Evolutionary conservation across 2,113 vertebrate genomes (phyloP).

Genomic region (Perca flavescens): DNA sequence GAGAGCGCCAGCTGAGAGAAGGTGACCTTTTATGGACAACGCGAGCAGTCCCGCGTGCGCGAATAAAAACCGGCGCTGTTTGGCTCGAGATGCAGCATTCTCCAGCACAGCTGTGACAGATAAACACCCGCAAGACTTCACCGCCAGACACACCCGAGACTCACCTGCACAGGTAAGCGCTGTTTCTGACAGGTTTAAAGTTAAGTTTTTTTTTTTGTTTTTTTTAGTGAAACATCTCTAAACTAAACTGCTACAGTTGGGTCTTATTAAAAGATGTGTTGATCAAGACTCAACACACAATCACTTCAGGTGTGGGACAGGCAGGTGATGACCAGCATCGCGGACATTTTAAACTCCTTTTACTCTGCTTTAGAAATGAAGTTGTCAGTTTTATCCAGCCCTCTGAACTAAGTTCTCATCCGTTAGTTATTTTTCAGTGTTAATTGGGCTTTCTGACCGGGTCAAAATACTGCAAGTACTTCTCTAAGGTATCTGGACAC

Average conservation of each 20-base stretch:
- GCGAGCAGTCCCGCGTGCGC: background rate
- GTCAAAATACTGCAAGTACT: too few species aligned
- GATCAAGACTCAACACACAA: background rate
- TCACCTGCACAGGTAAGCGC: conserved; percentile 67
- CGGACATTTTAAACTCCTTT: too few species aligned
- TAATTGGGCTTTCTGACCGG: too few species aligned
- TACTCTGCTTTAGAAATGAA: too few species aligned
- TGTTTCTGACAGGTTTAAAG: background rate
- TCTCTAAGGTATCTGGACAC: too few species aligned
- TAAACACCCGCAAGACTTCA: background rate
- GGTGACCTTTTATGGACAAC: conserved; percentile 50
- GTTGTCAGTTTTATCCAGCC: too few species aligned
- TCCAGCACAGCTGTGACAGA: conserved; percentile 22
- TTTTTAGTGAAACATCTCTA: background rate
- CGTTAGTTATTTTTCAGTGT: too few species aligned
- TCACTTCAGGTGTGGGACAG: background rate
- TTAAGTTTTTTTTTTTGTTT: too few species aligned
- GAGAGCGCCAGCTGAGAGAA: background rate
- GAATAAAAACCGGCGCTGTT: conserved; percentile 35
- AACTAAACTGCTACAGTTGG: background rate
- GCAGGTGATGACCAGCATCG: background rate
- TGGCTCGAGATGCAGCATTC: background rate
- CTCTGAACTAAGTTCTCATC: too few species aligned
- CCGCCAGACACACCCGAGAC: conserved; percentile 1
- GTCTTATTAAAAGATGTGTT: background rate